Percentiles rank a stretch among this genome's conserved stretches.
Conservation (phyloP, 2,888 invertebrate genomes). For the Lamproptera curius region DNA sequence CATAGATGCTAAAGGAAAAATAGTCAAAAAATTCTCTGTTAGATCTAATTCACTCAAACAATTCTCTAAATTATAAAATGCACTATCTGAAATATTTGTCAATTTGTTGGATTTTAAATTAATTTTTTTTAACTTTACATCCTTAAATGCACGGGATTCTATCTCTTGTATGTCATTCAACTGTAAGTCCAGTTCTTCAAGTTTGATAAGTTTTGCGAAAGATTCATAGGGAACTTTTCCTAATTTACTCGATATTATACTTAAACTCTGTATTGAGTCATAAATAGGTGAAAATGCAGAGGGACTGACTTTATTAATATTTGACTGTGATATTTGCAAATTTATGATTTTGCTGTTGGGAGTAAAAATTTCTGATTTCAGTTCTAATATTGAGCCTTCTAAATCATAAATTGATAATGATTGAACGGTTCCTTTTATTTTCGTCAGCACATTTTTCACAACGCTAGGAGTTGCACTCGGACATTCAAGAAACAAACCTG, state of each 20-base stretch:
- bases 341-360: conserved; percentile 82
- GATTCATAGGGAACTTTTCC: conserved; percentile 87
- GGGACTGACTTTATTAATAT: conserved; percentile 83
- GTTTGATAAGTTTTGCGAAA: conserved; percentile 82
- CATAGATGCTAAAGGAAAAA: conserved; percentile 89
- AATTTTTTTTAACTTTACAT: conserved; percentile 86
- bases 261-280: conserved; percentile 85
- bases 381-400: conserved; percentile 86
- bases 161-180: conserved; percentile 91
- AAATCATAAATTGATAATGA: conserved; percentile 93
- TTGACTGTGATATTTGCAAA: conserved; percentile 88
- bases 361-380: conserved; percentile 87
- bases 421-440: conserved; percentile 84
- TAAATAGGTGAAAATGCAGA: conserved; percentile 83
- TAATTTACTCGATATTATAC: conserved; percentile 86
- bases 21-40: conserved; percentile 90
- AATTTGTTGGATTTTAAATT: conserved; percentile 92
- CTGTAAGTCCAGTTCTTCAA: conserved; percentile 89
- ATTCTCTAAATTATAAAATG: conserved; percentile 87
- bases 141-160: conserved; percentile 90
- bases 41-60: conserved; percentile 89
- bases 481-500: conserved; percentile 91
- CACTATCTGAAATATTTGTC: conserved; percentile 88
- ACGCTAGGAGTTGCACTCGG: conserved; percentile 88
- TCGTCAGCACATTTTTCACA: conserved; percentile 84